Base-by-base conservation (phyloP, 1,140 invertebrate genomes). In the Drosophila ohnishii region DNA sequence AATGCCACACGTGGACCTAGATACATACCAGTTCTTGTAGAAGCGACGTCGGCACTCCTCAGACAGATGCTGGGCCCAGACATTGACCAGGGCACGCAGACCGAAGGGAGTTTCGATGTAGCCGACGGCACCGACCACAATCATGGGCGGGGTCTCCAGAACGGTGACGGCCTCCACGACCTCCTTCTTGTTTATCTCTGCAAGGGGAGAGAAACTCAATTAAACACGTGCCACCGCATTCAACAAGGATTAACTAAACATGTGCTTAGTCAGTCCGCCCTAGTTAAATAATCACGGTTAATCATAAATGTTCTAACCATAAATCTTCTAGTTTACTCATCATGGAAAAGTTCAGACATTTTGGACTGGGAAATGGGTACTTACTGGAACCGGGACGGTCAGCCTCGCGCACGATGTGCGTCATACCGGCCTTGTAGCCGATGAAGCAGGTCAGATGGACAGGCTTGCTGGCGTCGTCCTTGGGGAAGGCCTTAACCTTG, bases 161-260 rank as follows among this genome's bases (percentile, higher is more conserved):
- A 99, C 97, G 39, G 99, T 99, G 1, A 99, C 99, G 56, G 98
- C 97, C 92, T 99, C 99, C 8, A 99, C 98, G 76, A 99, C 98
- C 94, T 99, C 99, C 92, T 99, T 99, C 94, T 99, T 99, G 94
- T 99, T 99, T 28, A 99, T 96, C 95, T 99, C 98, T 98, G 92
- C 50, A 79, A 75, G 79, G 50, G 4, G 16, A 45, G 3, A 45
- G 48, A 65, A 48, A 34, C 71, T 48, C 0, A 6, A 48, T 80
- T 70, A 78, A 56, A 45, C 48, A 70, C 51, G 40, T 71, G 64
- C 13, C n/a, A 44, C 6, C 1, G 6, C 3, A 40, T 10, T 28
- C n/a, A 14, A 19, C 22, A 2, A 10, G 8, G 5, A 35, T 40
- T 8, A 44, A 42, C 25, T 25, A 16, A 34, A 3, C 19, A 13